Base-by-base conservation (phyloP, 2,113 vertebrate species). In the Etheostoma spectabile region DNA sequence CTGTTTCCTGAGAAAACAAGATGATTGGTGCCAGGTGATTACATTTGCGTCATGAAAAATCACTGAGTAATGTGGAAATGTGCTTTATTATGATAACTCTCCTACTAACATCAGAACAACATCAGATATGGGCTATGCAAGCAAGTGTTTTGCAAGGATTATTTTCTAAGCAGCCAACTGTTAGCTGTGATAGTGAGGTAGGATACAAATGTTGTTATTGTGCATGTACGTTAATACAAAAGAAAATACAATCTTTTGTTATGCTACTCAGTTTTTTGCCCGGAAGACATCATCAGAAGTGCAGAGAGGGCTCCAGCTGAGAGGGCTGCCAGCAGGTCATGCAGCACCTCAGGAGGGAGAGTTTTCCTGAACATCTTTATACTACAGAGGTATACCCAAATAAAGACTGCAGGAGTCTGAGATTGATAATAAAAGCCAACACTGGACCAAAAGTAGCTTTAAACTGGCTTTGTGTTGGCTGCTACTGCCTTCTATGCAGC, bases 181-280 rank as follows among this genome's bases (percentile, higher is more conserved):
- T 38, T 42, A 30, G 64, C 53, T 10, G 13, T 19, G 38, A 16
- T 64, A 74, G 69, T 10, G 42, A 16, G 45, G 8, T 19, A 5
- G 62, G 48, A 76, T 57, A 85, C 63, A 85, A 86, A 91, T 84
- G 82, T 80, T 68, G 69, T 79, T 87, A 72, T 62, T 78, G 76
- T 77, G 4, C 30, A 30, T 30, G 4, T 30, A 30, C 30, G 30
- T 30, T 30, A 30, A 3, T 55, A 18, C 71, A 65, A 55, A 48
- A 49, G 71, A 70, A 64, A 74, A 83, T 61, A 4, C 91, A 92
- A 86, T 87, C 87, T 46, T 89, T 91, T 91, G 86, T 91, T 91
- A 75, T 86, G 72, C 65, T 83, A 48, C 89, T 84, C 65, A 71
- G 77, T n/a, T 68, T n/a, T 74, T 11, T 62, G 60, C 60, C 55